Conservation (phyloP, 2,113 vertebrate species). For the Fregata magnificens region DNA sequence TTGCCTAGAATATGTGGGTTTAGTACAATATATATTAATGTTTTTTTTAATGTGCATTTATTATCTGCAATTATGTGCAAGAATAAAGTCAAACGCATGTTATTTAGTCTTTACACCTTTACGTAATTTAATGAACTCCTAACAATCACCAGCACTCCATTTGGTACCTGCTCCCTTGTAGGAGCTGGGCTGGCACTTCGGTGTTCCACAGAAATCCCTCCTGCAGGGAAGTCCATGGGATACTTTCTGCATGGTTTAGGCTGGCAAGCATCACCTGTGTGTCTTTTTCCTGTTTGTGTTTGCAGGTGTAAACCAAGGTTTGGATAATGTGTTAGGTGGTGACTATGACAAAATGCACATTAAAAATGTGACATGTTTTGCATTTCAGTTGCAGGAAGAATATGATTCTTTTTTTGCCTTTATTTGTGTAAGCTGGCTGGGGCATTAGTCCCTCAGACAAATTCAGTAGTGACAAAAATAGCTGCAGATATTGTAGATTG, state of each 20-base stretch:
- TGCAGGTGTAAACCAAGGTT: not conserved
- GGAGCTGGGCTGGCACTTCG: not conserved
- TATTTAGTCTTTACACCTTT: not conserved
- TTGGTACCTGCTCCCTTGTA: not conserved
- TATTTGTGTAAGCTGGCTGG: not conserved
- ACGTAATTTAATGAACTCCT: not conserved
- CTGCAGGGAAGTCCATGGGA: not conserved
- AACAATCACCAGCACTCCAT: not conserved
- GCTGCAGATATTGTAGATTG: not conserved
- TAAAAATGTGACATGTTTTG: not conserved
- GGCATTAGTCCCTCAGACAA: not conserved
- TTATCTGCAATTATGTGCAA: not conserved
- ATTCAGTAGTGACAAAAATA: not conserved
- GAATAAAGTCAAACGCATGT: not conserved
- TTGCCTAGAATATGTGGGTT: not conserved
- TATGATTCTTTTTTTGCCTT: not conserved
- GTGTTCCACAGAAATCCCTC: not conserved
- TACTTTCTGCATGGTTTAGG: not conserved
- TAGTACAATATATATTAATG: not conserved
- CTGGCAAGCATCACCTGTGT: not conserved
- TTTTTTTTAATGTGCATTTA: not conserved
- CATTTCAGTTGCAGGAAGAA: not conserved
- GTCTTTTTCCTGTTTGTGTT: not conserved
- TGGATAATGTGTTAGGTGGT: not conserved
- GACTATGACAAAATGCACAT: not conserved